phyloP scores from a whole-genome alignment of 1,140 invertebrate genomes.

The Himalopsyche phryganea region DNA sequence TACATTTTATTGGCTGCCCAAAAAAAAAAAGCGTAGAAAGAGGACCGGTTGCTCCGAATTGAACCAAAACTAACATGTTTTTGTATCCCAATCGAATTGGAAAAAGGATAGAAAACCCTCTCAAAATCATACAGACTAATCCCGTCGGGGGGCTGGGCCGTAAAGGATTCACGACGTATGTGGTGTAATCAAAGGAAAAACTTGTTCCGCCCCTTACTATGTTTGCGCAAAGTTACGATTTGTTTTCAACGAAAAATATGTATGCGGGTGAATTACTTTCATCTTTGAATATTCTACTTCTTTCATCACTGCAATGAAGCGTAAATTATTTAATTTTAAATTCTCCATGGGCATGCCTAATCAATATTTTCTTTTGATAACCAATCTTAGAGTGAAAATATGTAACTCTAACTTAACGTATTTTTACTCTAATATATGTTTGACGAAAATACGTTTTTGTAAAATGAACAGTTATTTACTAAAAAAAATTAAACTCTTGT shows the following conservation, averaged over 20 bases:
- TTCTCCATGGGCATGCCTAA: too few species aligned
- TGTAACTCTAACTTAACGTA: too few species aligned
- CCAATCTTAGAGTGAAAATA: too few species aligned
- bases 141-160: slow-evolving; percentile 15
- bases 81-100: slow-evolving; percentile 33
- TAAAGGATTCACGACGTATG: slow-evolving; percentile 33
- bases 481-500: too few species aligned
- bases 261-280: slow-evolving; percentile 10
- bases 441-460: too few species aligned
- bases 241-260: slow-evolving; percentile 19
- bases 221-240: slow-evolving; percentile 29
- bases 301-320: too few species aligned
- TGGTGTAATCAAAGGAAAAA: slow-evolving; percentile 33
- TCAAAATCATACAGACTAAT: slow-evolving; percentile 31
- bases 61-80: slow-evolving; percentile 27
- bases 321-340: too few species aligned
- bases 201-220: slow-evolving; percentile 12
- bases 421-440: too few species aligned
- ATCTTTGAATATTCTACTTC: too few species aligned
- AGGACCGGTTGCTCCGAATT: slow-evolving; percentile 5
- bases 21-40: not conserved
- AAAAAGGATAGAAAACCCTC: slow-evolving; percentile 27
- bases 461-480: too few species aligned
- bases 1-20: slow-evolving; percentile 8
- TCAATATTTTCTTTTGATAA: too few species aligned